phyloP scores from a whole-genome alignment of 2,888 invertebrate genomes.

The Drosophila vallismaia region DNA sequence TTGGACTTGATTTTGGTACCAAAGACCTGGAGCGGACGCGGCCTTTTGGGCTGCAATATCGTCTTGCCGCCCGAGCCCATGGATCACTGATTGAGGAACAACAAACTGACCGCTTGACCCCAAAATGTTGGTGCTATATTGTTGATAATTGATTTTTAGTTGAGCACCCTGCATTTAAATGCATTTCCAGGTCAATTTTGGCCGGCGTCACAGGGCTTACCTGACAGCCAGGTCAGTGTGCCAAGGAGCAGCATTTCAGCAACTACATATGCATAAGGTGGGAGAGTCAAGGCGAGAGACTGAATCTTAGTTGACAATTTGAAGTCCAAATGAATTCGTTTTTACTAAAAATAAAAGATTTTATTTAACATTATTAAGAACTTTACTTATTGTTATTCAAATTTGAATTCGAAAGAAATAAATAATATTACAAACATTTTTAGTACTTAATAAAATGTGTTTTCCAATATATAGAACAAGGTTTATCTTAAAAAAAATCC shows the following conservation, averaged over 20 bases:
- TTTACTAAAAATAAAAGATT: neutral
- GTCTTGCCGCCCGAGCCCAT: conserved; percentile 78
- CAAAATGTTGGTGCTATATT: conserved; percentile 20
- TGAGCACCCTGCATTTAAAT: conserved; percentile 5
- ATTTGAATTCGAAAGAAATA: neutral
- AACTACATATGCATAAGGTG: neutral
- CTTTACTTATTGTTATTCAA: neutral
- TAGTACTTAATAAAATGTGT: too few relatives aligned
- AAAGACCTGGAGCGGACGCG: conserved; percentile 90
- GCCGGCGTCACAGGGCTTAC: neutral
- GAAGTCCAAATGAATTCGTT: neutral
- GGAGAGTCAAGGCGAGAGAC: conserved; percentile 6
- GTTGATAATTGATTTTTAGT: conserved; percentile 18
- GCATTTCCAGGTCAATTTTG: conserved; percentile 15
- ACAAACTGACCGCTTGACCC: conserved; percentile 16
- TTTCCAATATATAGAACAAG: too few relatives aligned
- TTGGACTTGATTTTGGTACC: conserved; percentile 88
- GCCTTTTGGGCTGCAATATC: conserved; percentile 90
- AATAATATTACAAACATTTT: too few relatives aligned
- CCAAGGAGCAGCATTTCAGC: conserved; percentile 12
- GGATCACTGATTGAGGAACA: conserved; percentile 43
- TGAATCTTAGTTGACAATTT: neutral
- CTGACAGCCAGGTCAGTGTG: conserved; percentile 30
- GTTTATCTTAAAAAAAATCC: too few relatives aligned
- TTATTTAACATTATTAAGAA: neutral